These are phyloP conservation scores for Xanthorhoe designata DNA, from an alignment of 2,888 invertebrate species.

Conservation along the genomic window DNA sequence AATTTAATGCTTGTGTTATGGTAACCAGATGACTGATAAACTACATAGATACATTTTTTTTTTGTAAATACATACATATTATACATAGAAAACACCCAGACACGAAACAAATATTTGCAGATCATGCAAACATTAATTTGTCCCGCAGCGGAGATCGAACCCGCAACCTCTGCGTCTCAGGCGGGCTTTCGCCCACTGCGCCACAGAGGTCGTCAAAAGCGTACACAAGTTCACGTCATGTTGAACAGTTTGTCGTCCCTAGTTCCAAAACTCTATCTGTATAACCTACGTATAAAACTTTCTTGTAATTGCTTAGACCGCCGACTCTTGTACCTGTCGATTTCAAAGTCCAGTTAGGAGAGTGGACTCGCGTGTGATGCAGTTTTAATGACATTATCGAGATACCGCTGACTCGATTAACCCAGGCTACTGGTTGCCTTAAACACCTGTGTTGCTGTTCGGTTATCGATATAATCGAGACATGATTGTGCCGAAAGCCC, in stretches of 20 bases:
- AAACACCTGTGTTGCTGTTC: conserved; percentile 67
- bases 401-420: conserved; percentile 80
- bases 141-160: no score
- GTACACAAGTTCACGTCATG: conserved; percentile 5
- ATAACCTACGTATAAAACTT: conserved; percentile 9
- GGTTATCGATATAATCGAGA: conserved; percentile 45
- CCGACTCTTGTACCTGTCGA: conserved; percentile 46
- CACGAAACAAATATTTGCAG: no score
- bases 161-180: no score
- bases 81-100: no score
- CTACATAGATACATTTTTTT: no score
- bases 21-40: no score
- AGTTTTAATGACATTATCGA: conserved; percentile 82
- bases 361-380: conserved; percentile 71
- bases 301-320: conserved; percentile 38
- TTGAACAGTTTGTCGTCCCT: conserved; percentile 7
- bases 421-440: conserved; percentile 64
- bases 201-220: no score
- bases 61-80: no score
- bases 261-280: not conserved
- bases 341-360: conserved; percentile 72
- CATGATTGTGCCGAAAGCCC: not conserved
- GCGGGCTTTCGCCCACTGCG: no score
- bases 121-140: no score
- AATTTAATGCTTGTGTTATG: no score